Percentiles rank a stretch among this genome's conserved stretches.
Evolutionary conservation across 1,140 invertebrate species (phyloP).

Genomic region (Magallana angulata): DNA sequence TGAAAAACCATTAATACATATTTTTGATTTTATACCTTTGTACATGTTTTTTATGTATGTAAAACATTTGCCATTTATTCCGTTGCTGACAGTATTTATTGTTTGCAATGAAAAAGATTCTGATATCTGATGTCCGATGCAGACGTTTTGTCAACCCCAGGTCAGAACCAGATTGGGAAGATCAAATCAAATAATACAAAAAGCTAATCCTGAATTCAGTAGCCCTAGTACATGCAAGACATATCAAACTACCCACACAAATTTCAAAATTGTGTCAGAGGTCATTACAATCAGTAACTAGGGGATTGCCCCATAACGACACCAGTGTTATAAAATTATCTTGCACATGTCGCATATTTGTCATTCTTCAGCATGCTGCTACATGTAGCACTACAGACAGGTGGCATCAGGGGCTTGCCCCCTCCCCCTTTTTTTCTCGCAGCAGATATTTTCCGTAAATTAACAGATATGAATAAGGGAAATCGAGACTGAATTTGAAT

Average conservation of each 20-base stretch:
- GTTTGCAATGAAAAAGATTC: slow-evolving; percentile 38
- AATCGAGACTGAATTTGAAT: too few relatives aligned
- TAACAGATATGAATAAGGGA: too few relatives aligned
- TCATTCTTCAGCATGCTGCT: too few relatives aligned
- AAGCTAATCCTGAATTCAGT: background rate
- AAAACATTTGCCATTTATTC: too few relatives aligned
- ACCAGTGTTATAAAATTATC: background rate
- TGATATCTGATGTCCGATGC: background rate
- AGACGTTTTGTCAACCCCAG: background rate
- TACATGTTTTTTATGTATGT: too few relatives aligned
- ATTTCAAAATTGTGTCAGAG: background rate
- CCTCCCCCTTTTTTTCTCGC: too few relatives aligned
- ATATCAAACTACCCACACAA: background rate
- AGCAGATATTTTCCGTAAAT: too few relatives aligned
- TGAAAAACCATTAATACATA: too few relatives aligned
- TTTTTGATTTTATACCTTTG: too few relatives aligned
- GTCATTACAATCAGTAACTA: background rate
- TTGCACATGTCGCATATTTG: too few relatives aligned
- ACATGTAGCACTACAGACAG: too few relatives aligned
- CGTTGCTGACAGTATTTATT: slow-evolving; percentile 42
- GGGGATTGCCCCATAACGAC: background rate
- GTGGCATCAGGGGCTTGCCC: too few relatives aligned
- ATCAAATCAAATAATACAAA: background rate
- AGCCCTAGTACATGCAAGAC: background rate
- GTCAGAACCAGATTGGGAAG: background rate